phyloP scores from a whole-genome alignment of 2,113 vertebrate genomes.

The Henicopernis longicauda region DNA sequence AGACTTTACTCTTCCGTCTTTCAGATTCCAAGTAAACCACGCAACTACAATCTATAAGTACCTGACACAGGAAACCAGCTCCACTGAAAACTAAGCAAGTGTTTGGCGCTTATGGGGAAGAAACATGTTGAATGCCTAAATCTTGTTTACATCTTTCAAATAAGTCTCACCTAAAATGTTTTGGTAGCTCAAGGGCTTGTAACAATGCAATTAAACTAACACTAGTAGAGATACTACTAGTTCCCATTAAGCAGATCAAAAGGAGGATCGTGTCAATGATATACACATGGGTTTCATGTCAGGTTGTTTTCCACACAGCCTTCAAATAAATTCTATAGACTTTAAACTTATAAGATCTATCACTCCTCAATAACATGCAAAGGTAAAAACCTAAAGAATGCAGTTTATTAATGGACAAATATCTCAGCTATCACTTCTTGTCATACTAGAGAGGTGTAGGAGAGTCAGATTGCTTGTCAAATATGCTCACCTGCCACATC shows the following conservation, averaged over 20 bases:
- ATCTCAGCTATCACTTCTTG: neutral
- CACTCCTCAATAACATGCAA: neutral
- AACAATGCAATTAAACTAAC: neutral
- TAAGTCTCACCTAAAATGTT: neutral
- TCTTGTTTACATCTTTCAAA: neutral
- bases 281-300: fast-evolving
- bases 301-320: neutral
- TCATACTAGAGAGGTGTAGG: neutral
- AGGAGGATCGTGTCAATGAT: neutral
- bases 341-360: neutral
- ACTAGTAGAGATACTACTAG: neutral
- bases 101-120: neutral
- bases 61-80: neutral
- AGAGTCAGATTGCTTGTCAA: neutral
- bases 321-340: neutral
- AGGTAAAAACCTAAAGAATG: neutral
- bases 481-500: neutral
- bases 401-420: neutral
- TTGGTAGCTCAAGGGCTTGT: neutral
- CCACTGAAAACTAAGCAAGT: neutral
- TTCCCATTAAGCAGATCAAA: neutral
- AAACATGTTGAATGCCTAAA: neutral
- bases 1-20: neutral
- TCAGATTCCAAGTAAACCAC: neutral
- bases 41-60: neutral